Evolutionary conservation across 92 coral and sea anemone genomes (phyloP), one percentile per base, ranked within the genome.

Genomic region (Epizoanthus fatuus): DNA sequence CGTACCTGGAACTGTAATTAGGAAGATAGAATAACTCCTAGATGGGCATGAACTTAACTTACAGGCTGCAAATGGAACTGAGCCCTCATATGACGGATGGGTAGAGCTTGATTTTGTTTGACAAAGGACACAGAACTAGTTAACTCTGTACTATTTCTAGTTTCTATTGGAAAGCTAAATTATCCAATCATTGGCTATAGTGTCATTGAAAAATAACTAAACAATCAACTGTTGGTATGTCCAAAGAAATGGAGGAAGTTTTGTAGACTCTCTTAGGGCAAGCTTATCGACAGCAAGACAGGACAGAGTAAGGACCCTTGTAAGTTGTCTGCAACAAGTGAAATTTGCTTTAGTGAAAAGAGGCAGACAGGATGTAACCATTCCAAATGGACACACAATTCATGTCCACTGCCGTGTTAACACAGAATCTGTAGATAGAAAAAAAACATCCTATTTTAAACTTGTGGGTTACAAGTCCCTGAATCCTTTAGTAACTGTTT

Each of bases 41-140:
- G 55, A 39, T 22, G 45, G 14, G n/a, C 10, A 35, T 37, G 16
- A 22, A 57, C 82, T 76, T 15, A 17, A 32, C 47, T 25, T 77
- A 32, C 55, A 37, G 29, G 70, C 82, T 14, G 70, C 69, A 7
- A 77, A 77, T 57, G 82, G 82, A 16, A 77, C 69, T 32, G n/a
- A 20, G 12, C 10, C 54, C 40, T 64, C 81, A 3, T 76, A 76
- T 22, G 22, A 2, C 1, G 53, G 35, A 2, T 69, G 74, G 74
- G 19, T 69, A 2, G 74, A 69, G n/a, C 17, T 69, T 22, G 12
- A 40, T 39, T 40, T 39, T 7, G 52, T 13, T 69, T 14, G 9
- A 14, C 68, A 22, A 45, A 76, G 10, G n/a, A 66, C 37, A 29
- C 10, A 9, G 42, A 57, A 16, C 35, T 29, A 29, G 53, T 29